Percentiles rank a stretch among this genome's conserved stretches.
Evolutionary conservation across 1,140 invertebrate genomes (phyloP).

Genomic region (Pemphigus obesinymphae): DNA sequence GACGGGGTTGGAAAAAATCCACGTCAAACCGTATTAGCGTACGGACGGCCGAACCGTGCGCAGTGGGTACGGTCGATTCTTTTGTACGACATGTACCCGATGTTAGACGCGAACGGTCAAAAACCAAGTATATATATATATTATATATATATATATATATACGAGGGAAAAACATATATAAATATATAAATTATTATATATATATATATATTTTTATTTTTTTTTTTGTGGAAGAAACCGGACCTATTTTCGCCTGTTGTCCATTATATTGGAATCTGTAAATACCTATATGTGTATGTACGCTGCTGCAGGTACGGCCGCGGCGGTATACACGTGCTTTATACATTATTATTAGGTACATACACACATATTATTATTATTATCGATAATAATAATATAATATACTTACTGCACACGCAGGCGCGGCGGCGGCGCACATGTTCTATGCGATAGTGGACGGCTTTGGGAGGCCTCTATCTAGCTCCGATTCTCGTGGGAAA

Average conservation of each 20-base stretch:
- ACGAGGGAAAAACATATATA: neutral
- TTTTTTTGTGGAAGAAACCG: neutral
- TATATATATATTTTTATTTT: neutral
- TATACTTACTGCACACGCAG: no score
- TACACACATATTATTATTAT: no score
- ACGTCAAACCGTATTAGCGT: slow-evolving; percentile 35
- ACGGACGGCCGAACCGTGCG: slow-evolving; percentile 10
- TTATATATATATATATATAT: neutral
- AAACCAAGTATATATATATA: neutral
- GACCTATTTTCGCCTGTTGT: no score
- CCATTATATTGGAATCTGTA: neutral
- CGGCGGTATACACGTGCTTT: neutral
- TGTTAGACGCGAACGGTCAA: slow-evolving; percentile 5
- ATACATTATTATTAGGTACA: neutral
- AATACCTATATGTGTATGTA: neutral
- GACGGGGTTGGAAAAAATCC: neutral
- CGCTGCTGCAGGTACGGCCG: neutral
- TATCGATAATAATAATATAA: no score
- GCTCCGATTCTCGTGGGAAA: slow-evolving; percentile 31
- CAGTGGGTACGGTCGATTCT: neutral
- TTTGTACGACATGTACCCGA: no score
- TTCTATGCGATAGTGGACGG: neutral
- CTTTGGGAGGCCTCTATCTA: neutral
- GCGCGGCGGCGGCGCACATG: neutral
- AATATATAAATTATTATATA: neutral